Evolutionary conservation across 2,797 vertebrate species (phyloP), one percentile per base, ranked within the genome.

Genomic region (Amblyopsis hoosieri): DNA sequence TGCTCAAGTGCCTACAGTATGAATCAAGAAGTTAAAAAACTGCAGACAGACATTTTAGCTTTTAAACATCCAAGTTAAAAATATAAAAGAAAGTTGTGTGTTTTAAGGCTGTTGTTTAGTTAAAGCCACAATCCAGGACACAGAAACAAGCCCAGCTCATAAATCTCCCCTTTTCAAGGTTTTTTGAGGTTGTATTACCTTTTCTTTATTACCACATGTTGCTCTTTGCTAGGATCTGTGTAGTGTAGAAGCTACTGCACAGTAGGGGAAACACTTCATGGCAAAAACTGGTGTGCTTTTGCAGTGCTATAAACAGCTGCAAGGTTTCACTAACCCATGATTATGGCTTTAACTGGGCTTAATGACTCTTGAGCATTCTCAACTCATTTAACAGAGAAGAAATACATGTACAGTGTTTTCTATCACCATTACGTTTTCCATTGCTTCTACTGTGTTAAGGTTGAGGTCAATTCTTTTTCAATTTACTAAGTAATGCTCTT

Each of bases 61-160:
- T 72, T 79, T 67, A 86, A 85, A 81, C 48, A 64, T 56, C 75
- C 49, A 67, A 56, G 68, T 84, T 81, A 61, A 81, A 85, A 86
- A 83, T 23, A 81, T 66, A 0, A 77, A 85, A 75, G 60, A 76
- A 80, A 81, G 62, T 64, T 1, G 1, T 74, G 81, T 76, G 74
- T 84, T 85, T 91, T 91, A 90, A 91, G 88, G 89, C 89, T 88
- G 81, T 81, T 83, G 75, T 87, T 81, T 57, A 79, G 86, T 84
- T 85, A 87, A 90, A 89, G 86, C 84, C 89, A 85, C 81, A 82
- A 84, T 88, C 81, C 71, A 74, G 79, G 82, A 74, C 15, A 42
- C 76, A 69, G 60, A 74, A 74, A 71, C 71, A 37, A 79, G 75
- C 69, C 64, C 69, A 51, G 80, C 71, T 77, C 66, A 14, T 64